phyloP scores from a whole-genome alignment of 1,140 invertebrate species.

The Harpegnathos saltator region DNA sequence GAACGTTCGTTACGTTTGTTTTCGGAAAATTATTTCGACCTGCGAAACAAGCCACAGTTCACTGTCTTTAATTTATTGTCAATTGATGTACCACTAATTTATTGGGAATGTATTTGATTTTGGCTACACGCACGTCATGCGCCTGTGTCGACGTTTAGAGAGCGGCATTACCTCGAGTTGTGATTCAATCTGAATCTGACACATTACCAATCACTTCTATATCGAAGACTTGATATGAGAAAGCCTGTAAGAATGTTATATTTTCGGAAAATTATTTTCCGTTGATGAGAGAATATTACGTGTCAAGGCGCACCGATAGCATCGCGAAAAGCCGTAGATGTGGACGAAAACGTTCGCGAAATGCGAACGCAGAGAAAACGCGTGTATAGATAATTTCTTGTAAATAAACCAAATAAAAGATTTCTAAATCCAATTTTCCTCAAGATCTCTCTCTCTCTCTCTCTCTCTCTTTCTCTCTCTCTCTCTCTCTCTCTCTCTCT shows the following conservation, averaged over 20 bases:
- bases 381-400: slow-evolving; percentile 19
- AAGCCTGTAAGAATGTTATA: slow-evolving; percentile 5
- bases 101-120: slow-evolving; percentile 10
- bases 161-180: slow-evolving; percentile 21
- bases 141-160: slow-evolving; percentile 1
- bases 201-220: background rate
- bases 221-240: slow-evolving; percentile 49
- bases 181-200: slow-evolving; percentile 30
- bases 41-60: slow-evolving; percentile 10
- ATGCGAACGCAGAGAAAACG: slow-evolving; percentile 28
- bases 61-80: slow-evolving; percentile 21
- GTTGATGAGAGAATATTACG: slow-evolving; percentile 38
- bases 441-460: background rate
- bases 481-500: background rate
- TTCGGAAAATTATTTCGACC: background rate
- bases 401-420: slow-evolving; percentile 43
- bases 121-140: slow-evolving; percentile 1
- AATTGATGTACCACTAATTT: slow-evolving; percentile 3
- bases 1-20: background rate
- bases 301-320: slow-evolving; percentile 22
- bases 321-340: background rate
- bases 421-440: background rate
- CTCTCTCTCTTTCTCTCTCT: background rate
- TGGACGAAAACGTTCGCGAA: slow-evolving; percentile 1
- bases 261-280: slow-evolving; percentile 41